A percentile compares a stretch with the other conserved stretches of the same genome.
These are phyloP conservation scores for Clistopyga incitator DNA, from an alignment of 2,888 invertebrate species.

Conservation along the genomic window DNA sequence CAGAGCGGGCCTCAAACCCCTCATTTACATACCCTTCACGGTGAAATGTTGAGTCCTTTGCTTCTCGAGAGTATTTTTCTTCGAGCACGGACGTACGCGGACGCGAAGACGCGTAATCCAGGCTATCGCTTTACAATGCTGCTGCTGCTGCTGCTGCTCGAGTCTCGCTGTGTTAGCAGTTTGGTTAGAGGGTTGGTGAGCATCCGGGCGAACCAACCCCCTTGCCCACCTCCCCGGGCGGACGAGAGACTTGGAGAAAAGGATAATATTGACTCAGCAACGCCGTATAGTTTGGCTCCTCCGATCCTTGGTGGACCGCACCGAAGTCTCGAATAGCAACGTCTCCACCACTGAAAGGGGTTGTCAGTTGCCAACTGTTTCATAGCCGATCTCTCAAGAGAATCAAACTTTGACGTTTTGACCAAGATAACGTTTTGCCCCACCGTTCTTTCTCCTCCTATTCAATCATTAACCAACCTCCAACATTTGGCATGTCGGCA, in stretches of 20 bases:
- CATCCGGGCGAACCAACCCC: slow-evolving; percentile 60
- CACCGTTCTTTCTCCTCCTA: background rate
- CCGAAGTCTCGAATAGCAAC: slow-evolving; percentile 34
- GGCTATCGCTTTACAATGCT: slow-evolving; percentile 76
- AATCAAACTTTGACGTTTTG: slow-evolving; percentile 28
- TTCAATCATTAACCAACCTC: background rate
- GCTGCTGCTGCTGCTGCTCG: slow-evolving; percentile 59
- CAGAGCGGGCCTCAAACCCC: slow-evolving; percentile 38
- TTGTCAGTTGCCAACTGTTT: slow-evolving; percentile 49
- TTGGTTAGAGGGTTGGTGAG: slow-evolving; percentile 68
- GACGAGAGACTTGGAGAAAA: slow-evolving; percentile 71
- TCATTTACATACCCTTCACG: slow-evolving; percentile 64
- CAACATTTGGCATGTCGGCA: too few relatives aligned
- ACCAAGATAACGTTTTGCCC: slow-evolving; percentile 1
- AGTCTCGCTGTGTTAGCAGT: slow-evolving; percentile 68
- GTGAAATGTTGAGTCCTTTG: slow-evolving; percentile 59
- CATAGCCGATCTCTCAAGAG: slow-evolving; percentile 29
- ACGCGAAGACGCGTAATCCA: slow-evolving; percentile 75
- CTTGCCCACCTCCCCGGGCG: slow-evolving; percentile 52
- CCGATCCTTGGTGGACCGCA: slow-evolving; percentile 55
- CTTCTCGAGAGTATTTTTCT: slow-evolving; percentile 72
- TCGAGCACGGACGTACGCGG: slow-evolving; percentile 59
- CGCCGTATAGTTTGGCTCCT: slow-evolving; percentile 63
- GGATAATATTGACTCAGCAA: slow-evolving; percentile 78
- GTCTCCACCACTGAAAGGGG: slow-evolving; percentile 38